Conservation (phyloP, 2,888 invertebrate genomes). For the Ormyrus thymus region DNA sequence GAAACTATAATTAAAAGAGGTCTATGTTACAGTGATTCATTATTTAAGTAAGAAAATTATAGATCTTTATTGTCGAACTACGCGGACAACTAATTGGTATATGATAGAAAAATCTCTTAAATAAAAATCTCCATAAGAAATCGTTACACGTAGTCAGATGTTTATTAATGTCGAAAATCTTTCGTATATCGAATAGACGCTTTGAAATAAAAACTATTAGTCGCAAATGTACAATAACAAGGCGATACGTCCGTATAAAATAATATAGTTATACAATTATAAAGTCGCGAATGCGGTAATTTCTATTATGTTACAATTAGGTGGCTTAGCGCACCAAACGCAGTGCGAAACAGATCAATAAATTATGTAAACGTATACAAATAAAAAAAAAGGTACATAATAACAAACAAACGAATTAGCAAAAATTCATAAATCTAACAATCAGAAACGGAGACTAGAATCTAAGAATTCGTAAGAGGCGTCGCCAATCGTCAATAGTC, state of each 20-base stretch:
- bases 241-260: slow-evolving; percentile 43
- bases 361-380: slow-evolving; percentile 53
- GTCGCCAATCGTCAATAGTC: slow-evolving; percentile 39
- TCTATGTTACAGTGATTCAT: slow-evolving; percentile 32
- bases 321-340: slow-evolving; percentile 23
- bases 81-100: slow-evolving; percentile 18
- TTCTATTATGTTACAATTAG: slow-evolving; percentile 36
- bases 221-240: slow-evolving; percentile 48
- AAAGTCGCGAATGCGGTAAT: slow-evolving; percentile 5
- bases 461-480: slow-evolving; percentile 52
- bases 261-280: slow-evolving; percentile 35
- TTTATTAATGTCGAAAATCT: slow-evolving; percentile 7
- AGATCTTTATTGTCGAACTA: slow-evolving; percentile 32
- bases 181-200: slow-evolving; percentile 8
- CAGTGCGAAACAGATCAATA: slow-evolving; percentile 43
- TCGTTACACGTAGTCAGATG: slow-evolving; percentile 24
- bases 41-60: slow-evolving; percentile 37
- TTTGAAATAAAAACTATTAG: slow-evolving; percentile 35
- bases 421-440: slow-evolving; percentile 43
- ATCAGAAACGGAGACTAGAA: slow-evolving; percentile 56
- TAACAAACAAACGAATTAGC: slow-evolving; percentile 44
- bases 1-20: slow-evolving; percentile 24
- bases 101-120: slow-evolving; percentile 39
- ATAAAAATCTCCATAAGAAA: slow-evolving; percentile 14
- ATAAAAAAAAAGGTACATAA: slow-evolving; percentile 44